These are phyloP conservation scores for Leptobrachium leishanense DNA, from an alignment of 2,113 vertebrate genomes.

Conservation along the genomic window DNA sequence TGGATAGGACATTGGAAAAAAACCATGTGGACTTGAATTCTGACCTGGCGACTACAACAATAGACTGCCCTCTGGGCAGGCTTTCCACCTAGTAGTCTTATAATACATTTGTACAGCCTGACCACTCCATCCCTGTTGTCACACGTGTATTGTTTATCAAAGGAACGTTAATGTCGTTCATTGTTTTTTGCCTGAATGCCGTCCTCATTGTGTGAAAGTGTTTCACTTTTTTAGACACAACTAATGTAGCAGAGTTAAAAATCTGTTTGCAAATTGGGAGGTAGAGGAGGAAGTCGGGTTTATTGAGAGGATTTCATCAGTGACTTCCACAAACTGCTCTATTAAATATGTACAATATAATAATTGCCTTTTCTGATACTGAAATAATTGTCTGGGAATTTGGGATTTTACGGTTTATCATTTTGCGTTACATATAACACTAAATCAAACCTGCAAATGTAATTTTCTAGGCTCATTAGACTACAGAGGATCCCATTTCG, in stretches of 20 bases:
- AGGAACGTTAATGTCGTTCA: no score
- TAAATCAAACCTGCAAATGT: no score
- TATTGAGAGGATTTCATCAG: constrained; percentile 6
- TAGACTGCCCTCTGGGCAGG: no score
- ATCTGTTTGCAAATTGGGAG: constrained; percentile 25
- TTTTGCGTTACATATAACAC: neutral
- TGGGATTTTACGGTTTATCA: neutral
- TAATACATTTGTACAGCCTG: no score
- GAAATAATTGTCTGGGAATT: neutral
- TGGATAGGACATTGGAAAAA: no score
- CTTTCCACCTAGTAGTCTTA: no score
- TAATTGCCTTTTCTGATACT: neutral
- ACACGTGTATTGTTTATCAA: no score
- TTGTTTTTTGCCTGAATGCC: constrained; percentile 33
- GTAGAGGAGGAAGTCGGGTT: constrained; percentile 1
- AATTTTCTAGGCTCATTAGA: no score
- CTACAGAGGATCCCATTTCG: no score
- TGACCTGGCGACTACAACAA: no score
- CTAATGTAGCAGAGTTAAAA: constrained; percentile 38
- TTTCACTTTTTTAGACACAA: constrained; percentile 31
- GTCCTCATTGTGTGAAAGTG: neutral
- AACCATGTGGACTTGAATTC: no score
- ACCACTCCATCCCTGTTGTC: no score
- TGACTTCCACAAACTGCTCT: neutral
- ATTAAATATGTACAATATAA: neutral